Conservation (phyloP, 2,113 vertebrate genomes). For the Equus przewalskii region DNA sequence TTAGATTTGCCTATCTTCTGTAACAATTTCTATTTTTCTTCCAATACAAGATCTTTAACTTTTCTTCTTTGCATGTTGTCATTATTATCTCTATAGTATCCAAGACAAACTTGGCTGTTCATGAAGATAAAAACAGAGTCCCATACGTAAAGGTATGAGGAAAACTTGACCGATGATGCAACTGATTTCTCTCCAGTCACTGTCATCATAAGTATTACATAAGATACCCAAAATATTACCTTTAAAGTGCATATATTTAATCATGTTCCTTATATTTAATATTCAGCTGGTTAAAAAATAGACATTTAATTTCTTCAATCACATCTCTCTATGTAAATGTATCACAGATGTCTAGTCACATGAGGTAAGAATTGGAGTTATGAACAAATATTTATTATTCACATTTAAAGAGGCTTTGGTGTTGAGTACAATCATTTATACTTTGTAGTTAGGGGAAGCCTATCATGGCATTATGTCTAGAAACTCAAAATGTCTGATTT, state of each 20-base stretch:
- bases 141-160: conserved; percentile 93
- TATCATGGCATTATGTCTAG: not conserved
- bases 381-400: not conserved
- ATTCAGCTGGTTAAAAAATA: conserved; percentile 46
- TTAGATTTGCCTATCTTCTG: conserved; percentile 7
- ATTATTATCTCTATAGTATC: conserved; percentile 87
- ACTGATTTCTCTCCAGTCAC: not conserved
- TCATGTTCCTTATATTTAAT: conserved; percentile 43
- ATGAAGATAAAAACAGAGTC: conserved; percentile 95
- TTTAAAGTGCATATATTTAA: conserved; percentile 11
- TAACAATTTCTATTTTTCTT: conserved; percentile 46
- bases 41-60: conserved; percentile 47
- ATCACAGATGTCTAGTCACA: not conserved
- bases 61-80: conserved; percentile 62
- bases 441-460: not conserved
- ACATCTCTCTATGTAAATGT: not conserved
- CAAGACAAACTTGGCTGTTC: conserved; percentile 94
- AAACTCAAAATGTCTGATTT: conserved; percentile 23
- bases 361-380: conserved; percentile 13
- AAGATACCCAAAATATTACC: not conserved
- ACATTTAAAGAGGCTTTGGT: conserved; percentile 30
- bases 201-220: not conserved
- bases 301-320: conserved; percentile 13
- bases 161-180: conserved; percentile 6
- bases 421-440: not conserved